A percentile compares a stretch with the other conserved stretches of the same genome.
phyloP scores from a whole-genome alignment of 2,888 invertebrate genomes.

The Euspilapteryx auroguttella region DNA sequence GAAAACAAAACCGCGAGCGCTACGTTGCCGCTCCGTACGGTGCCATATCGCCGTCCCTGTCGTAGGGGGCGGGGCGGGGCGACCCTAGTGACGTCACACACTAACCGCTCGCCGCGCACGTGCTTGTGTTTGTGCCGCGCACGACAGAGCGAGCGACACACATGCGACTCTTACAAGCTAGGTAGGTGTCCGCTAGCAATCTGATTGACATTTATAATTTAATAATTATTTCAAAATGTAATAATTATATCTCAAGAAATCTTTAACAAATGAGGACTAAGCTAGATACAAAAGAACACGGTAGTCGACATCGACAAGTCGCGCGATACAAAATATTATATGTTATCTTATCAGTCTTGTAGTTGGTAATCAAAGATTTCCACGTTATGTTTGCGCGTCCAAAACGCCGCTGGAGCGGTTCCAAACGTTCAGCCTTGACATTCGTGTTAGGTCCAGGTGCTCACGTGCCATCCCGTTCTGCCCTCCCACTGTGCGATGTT shows the following conservation, averaged over 20 bases:
- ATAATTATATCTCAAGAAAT: too few species aligned
- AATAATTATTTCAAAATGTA: too few species aligned
- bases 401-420: conserved; percentile 29
- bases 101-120: conserved; percentile 34
- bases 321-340: conserved; percentile 2
- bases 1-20: conserved; percentile 48
- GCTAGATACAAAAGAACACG: too few species aligned
- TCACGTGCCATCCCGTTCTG: conserved; percentile 20
- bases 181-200: conserved; percentile 17
- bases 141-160: conserved; percentile 36
- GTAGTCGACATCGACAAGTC: too few species aligned
- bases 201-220: conserved; percentile 32
- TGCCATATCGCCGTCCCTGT: conserved; percentile 18
- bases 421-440: conserved; percentile 53
- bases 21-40: conserved; percentile 36
- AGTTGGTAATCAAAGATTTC: not conserved
- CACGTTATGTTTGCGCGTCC: not conserved
- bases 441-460: conserved; percentile 38
- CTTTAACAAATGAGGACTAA: too few species aligned
- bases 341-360: conserved; percentile 2
- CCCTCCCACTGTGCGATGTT: conserved; percentile 11
- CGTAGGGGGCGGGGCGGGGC: conserved; percentile 33
- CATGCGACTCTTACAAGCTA: conserved; percentile 30
- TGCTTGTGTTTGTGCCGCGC: conserved; percentile 52
- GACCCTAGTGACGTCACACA: conserved; percentile 41